These are phyloP conservation scores for Junonia oenone DNA, from an alignment of 2,888 invertebrate species.

Conservation along the genomic window DNA sequence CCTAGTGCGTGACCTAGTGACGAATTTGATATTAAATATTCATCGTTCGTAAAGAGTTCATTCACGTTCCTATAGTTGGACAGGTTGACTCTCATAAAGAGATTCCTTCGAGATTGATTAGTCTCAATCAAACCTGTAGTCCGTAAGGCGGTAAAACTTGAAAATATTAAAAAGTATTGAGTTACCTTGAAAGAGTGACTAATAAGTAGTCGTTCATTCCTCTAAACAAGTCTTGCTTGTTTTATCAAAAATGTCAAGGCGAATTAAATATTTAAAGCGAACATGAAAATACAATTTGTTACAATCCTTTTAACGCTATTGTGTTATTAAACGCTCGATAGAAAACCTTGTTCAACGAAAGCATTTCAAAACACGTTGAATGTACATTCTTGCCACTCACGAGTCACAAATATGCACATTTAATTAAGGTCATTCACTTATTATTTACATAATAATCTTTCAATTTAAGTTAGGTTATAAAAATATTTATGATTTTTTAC, in stretches of 20 bases:
- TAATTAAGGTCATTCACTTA: conserved; percentile 16
- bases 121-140: too few species aligned
- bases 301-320: neutral
- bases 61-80: too few species aligned
- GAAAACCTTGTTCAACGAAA: conserved; percentile 7
- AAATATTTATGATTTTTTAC: neutral
- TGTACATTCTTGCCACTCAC: neutral
- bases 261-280: neutral
- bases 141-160: too few species aligned
- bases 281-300: neutral
- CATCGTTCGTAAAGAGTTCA: too few species aligned
- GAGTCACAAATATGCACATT: conserved; percentile 1
- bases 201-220: neutral
- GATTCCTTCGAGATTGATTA: too few species aligned
- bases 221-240: neutral
- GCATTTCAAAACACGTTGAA: conserved; percentile 7
- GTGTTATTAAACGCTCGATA: neutral
- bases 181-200: neutral
- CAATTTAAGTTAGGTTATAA: neutral
- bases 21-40: too few species aligned
- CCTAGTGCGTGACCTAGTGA: too few species aligned
- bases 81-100: too few species aligned
- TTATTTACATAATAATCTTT: neutral
- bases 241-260: conserved; percentile 5
- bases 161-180: neutral